Evolutionary conservation across 1,140 invertebrate genomes (phyloP), one percentile per base, ranked within the genome.

Genomic region (Drosophila bifasciata): DNA sequence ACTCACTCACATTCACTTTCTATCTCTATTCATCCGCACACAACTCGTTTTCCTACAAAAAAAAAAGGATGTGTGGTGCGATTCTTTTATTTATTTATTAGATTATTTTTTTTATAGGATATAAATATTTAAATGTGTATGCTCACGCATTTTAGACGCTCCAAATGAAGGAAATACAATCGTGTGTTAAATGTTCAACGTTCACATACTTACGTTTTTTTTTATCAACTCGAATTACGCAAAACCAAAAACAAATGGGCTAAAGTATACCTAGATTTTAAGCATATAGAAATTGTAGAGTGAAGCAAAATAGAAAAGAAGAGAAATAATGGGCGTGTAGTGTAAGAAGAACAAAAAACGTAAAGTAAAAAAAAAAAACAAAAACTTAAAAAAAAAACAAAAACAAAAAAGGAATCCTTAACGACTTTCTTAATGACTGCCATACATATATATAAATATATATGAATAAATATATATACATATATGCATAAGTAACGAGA

Each of bases 381-480:
- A 44, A 44, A 23, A 41, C n/a, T n/a, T n/a, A 62, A 77, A 45
- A 50, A 45, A 64, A 41, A 76, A 76, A 21, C 19, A 21, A 21
- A 21, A 21, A 21, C 4, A 61, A 59, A 59, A 61, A 52, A 86
- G 73, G 55, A 86, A 86, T 88, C 83, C 77, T 88, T 86, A 86
- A 86, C 83, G 81, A 86, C 77, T 86, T 86, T 86, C 81, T 86
- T 86, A 86, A 86, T 78, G 83, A 86, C 83, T 86, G 83, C 83
- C 83, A 86, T 86, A 81, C 76, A 85, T 69, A 76, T 58, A 62
- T 67, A 48, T 66, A 61, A 63, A 48, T 45, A 60, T 59, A 46
- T 48, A 56, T 44, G 55, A 44, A 58, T 68, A 60, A 39, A 58
- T 23, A 69, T 46, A 64, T 49, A 76, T 46, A 64, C 45, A 76